Evolutionary conservation across 2,888 invertebrate genomes (phyloP).

Genomic region (Gastrophysa polygoni): DNA sequence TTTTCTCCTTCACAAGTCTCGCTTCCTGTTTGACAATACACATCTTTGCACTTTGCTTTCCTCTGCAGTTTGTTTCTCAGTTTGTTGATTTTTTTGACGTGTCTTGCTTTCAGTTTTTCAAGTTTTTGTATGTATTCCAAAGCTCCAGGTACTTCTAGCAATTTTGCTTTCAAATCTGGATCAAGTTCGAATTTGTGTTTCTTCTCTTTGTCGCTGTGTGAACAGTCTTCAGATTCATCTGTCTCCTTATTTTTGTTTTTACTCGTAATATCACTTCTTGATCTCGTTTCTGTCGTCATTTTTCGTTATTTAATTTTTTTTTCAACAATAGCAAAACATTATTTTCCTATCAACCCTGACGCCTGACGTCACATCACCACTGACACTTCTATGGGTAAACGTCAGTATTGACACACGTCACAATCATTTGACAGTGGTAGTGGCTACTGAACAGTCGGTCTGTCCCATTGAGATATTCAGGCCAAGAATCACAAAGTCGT

Average conservation of each 20-base stretch:
- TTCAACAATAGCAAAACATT: too few relatives aligned
- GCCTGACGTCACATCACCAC: too few relatives aligned
- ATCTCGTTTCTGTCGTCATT: not conserved
- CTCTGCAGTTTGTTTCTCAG: constrained; percentile 62
- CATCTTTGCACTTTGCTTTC: constrained; percentile 36
- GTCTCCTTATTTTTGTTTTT: constrained; percentile 2
- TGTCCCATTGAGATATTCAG: too few relatives aligned
- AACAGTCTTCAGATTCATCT: constrained; percentile 19
- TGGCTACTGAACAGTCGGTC: too few relatives aligned
- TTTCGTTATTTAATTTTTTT: not conserved
- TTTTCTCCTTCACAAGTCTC: not conserved
- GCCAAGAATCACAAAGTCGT: too few relatives aligned
- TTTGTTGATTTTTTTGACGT: constrained; percentile 64
- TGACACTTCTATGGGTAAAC: too few relatives aligned
- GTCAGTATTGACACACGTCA: too few relatives aligned
- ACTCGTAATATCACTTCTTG: not conserved
- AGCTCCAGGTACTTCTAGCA: constrained; percentile 67
- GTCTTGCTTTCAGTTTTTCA: constrained; percentile 63
- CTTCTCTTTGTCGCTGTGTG: constrained; percentile 3
- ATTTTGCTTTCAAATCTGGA: constrained; percentile 47
- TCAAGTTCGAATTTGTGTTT: constrained; percentile 35
- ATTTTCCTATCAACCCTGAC: too few relatives aligned
- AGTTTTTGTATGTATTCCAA: constrained; percentile 64
- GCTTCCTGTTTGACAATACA: constrained; percentile 43
- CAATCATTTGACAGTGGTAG: too few relatives aligned